Evolutionary conservation across 2,888 invertebrate genomes (phyloP).

Genomic region (Caenorhabditis japonica): DNA sequence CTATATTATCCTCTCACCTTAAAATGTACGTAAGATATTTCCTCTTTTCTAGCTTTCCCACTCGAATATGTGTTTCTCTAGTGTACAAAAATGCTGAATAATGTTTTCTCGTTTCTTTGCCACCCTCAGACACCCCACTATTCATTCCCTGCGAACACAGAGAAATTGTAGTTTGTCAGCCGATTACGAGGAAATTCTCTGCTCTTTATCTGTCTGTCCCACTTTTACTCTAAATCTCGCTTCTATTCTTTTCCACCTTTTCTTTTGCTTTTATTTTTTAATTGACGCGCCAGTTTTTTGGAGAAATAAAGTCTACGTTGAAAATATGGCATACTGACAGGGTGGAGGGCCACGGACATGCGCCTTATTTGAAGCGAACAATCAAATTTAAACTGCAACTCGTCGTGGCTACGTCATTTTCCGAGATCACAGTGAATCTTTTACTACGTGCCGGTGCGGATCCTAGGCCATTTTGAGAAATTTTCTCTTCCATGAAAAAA

Average conservation of each 20-base stretch:
- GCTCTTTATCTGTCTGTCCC: not conserved
- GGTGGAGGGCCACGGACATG: too few species aligned
- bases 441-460: too few species aligned
- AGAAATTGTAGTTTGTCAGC: slow-evolving; percentile 6
- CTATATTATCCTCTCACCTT: slow-evolving; percentile 1
- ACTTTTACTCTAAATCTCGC: not conserved
- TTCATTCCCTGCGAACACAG: not conserved
- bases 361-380: too few species aligned
- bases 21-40: slow-evolving; percentile 16
- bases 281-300: slow-evolving; percentile 23
- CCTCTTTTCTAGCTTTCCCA: not conserved
- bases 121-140: slow-evolving; percentile 7
- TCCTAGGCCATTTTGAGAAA: too few species aligned
- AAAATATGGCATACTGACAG: too few species aligned
- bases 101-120: slow-evolving; percentile 8
- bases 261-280: not conserved
- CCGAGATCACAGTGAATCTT: too few species aligned
- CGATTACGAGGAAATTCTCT: slow-evolving; percentile 1
- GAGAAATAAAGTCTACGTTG: slow-evolving; percentile 13
- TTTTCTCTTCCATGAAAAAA: too few species aligned
- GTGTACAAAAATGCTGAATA: not conserved
- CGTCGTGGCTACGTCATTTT: too few species aligned
- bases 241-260: too few species aligned
- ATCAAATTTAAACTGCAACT: too few species aligned
- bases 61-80: not conserved